Evolutionary conservation across 64 coral and sea anemone species (phyloP).

Genomic region (Platygyra sinensis): DNA sequence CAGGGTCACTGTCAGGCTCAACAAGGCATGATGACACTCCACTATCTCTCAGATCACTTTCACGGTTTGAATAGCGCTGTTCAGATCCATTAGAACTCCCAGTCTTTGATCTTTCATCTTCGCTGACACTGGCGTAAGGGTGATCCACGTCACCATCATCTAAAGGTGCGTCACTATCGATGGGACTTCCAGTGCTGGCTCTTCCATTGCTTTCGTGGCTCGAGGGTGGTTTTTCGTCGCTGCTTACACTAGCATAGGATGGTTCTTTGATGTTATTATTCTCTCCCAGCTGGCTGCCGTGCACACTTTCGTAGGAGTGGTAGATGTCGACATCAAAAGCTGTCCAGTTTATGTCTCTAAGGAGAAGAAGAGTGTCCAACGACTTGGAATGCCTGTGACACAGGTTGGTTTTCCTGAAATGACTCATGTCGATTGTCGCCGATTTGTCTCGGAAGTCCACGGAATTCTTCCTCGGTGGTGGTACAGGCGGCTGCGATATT

Average conservation of each 20-base stretch:
- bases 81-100: slow-evolving; percentile 29
- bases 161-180: slow-evolving; percentile 1
- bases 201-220: slow-evolving; percentile 25
- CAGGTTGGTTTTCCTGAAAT: slow-evolving; percentile 39
- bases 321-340: slow-evolving; percentile 67
- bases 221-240: slow-evolving; percentile 10
- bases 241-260: slow-evolving; percentile 64
- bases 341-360: slow-evolving; percentile 66
- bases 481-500: background rate
- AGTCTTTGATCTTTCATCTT: slow-evolving; percentile 34
- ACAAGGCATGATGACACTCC: slow-evolving; percentile 33
- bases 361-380: slow-evolving; percentile 79
- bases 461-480: slow-evolving; percentile 55
- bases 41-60: slow-evolving; percentile 29
- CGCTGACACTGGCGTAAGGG: slow-evolving; percentile 59
- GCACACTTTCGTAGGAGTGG: slow-evolving; percentile 84
- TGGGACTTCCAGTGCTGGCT: slow-evolving; percentile 4
- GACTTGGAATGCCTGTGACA: slow-evolving; percentile 87
- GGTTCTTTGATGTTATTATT: slow-evolving; percentile 49
- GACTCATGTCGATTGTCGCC: background rate
- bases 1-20: slow-evolving; percentile 30
- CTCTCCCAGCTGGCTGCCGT: slow-evolving; percentile 20
- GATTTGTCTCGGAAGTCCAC: slow-evolving; percentile 37
- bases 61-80: slow-evolving; percentile 4
- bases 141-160: slow-evolving; percentile 38